A percentile compares a stretch with the other conserved stretches of the same genome.
Conservation (phyloP, 2,797 vertebrate species). For the Spheniscus humboldti region DNA sequence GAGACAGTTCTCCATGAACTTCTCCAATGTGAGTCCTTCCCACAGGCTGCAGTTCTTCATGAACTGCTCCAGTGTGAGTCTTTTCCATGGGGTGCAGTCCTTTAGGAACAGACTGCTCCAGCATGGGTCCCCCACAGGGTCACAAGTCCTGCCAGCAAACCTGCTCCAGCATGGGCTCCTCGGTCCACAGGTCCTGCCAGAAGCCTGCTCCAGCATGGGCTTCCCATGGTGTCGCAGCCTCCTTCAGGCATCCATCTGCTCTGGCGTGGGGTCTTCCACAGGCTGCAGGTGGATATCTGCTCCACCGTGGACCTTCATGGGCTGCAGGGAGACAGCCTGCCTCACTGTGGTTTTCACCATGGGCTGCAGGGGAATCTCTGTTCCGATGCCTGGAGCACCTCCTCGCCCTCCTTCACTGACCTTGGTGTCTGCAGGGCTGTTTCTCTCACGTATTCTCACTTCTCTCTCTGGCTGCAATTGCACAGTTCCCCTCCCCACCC, state of each 20-base stretch:
- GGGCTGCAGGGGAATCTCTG: not conserved
- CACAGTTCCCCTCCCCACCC: too few relatives aligned
- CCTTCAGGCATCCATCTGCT: not conserved
- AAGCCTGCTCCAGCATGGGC: accelerated
- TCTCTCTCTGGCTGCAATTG: not conserved
- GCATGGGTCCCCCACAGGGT: accelerated
- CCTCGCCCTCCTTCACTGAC: not conserved
- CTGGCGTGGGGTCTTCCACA: not conserved
- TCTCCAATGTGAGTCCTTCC: not conserved
- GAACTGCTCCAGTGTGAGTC: not conserved
- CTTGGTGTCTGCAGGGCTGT: not conserved
- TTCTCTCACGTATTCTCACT: not conserved
- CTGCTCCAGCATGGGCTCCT: not conserved
- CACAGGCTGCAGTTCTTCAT: not conserved
- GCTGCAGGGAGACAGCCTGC: not conserved
- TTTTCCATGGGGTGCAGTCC: not conserved
- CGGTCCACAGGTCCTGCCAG: not conserved
- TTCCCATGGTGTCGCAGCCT: not conserved
- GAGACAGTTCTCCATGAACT: not conserved
- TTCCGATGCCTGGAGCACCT: accelerated
- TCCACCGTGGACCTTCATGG: not conserved
- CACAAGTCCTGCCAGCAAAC: not conserved
- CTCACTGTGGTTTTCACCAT: not conserved
- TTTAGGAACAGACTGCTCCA: too few relatives aligned
- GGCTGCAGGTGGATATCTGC: not conserved